Evolutionary conservation across 2,888 invertebrate genomes (phyloP).

Genomic region (Dryococelus australis): DNA sequence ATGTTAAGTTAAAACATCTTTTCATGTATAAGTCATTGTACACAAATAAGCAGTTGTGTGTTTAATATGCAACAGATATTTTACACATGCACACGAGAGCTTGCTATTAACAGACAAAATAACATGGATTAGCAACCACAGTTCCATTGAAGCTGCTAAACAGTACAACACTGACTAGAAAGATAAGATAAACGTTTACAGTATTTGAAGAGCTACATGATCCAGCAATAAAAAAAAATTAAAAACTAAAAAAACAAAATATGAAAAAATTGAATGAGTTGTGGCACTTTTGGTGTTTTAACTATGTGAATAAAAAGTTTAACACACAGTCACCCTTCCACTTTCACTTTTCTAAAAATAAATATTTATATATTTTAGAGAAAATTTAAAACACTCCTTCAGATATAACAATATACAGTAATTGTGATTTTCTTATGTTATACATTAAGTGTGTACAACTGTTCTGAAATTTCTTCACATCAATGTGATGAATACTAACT

Average conservation of each 20-base stretch:
- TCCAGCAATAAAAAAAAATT: too few relatives aligned
- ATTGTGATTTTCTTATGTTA: neutral
- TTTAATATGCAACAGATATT: neutral
- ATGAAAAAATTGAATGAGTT: neutral
- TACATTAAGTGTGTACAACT: neutral
- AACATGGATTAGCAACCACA: neutral
- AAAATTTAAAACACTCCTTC: neutral
- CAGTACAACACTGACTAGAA: neutral
- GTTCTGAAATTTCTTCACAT: neutral
- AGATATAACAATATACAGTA: neutral
- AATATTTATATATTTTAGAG: neutral
- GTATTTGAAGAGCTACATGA: neutral
- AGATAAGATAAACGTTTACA: neutral
- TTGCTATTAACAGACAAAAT: neutral
- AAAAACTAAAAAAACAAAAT: too few relatives aligned
- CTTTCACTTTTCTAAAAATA: constrained; percentile 5
- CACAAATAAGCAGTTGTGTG: neutral
- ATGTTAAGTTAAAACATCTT: neutral
- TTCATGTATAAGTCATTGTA: neutral
- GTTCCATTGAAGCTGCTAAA: neutral
- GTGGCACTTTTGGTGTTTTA: constrained; percentile 11
- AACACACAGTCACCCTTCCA: constrained; percentile 7
- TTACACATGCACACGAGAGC: neutral
- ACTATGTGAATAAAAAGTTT: neutral
- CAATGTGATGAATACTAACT: neutral